Percentiles rank a stretch among this genome's conserved stretches.
Evolutionary conservation across 2,797 vertebrate species (phyloP).

Genomic region (Chelonia mydas): DNA sequence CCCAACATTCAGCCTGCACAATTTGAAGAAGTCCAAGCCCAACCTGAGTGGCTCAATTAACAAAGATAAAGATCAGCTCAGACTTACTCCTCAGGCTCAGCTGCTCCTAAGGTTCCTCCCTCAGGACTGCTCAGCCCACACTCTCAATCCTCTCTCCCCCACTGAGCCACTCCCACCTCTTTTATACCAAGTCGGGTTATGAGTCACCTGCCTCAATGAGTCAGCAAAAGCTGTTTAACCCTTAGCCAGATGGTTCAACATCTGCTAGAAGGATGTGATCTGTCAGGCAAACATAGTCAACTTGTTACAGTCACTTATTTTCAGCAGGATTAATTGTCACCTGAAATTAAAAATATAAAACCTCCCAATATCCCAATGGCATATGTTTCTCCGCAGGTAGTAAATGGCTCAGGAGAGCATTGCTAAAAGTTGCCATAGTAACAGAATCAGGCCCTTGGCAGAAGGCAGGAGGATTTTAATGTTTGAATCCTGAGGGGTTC

Average conservation of each 20-base stretch:
- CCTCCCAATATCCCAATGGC: not conserved
- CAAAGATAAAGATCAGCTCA: not conserved
- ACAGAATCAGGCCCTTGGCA: slow-evolving; percentile 20
- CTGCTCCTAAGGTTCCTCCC: not conserved
- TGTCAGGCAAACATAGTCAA: not conserved
- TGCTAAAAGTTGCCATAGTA: slow-evolving; percentile 24
- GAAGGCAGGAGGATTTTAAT: not conserved
- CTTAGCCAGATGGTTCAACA: not conserved
- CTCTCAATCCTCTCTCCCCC: not conserved
- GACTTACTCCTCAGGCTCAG: not conserved
- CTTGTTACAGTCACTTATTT: not conserved
- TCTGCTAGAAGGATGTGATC: not conserved
- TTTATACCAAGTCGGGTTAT: not conserved
- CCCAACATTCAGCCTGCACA: not conserved
- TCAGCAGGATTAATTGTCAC: not conserved
- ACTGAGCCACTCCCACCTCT: not conserved
- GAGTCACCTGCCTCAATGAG: not conserved
- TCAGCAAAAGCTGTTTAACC: not conserved
- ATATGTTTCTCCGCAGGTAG: not conserved
- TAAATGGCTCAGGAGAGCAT: not conserved
- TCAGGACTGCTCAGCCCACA: not conserved
- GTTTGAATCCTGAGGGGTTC: not conserved
- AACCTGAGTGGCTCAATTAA: not conserved
- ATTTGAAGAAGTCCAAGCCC: not conserved
- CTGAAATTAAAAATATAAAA: not conserved